Conservation (phyloP, 1,140 invertebrate species). For the Calosoma granatense region DNA sequence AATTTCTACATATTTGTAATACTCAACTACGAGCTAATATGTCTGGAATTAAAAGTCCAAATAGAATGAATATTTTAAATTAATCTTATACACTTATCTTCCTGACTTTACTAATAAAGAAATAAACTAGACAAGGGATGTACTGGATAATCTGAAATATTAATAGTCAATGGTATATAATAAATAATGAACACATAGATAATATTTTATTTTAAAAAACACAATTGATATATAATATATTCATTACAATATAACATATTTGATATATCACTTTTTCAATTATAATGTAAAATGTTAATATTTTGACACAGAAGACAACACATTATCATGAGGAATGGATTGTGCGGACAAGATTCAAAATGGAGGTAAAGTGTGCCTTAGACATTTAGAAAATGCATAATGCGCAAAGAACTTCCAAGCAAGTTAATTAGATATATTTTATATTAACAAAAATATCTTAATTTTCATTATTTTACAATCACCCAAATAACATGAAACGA, state of each 20-base stretch:
- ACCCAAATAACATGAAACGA: too few relatives aligned
- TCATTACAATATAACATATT: slow-evolving; percentile 5
- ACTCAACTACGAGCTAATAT: too few relatives aligned
- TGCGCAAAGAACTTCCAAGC: neutral
- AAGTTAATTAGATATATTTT: too few relatives aligned
- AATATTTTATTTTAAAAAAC: neutral
- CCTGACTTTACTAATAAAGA: too few relatives aligned
- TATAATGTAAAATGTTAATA: slow-evolving; percentile 6
- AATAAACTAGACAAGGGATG: too few relatives aligned
- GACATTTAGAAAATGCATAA: neutral
- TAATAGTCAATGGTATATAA: neutral
- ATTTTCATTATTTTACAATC: too few relatives aligned
- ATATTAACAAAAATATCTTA: too few relatives aligned
- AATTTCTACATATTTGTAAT: too few relatives aligned
- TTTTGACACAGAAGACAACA: slow-evolving; percentile 7
- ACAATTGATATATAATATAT: slow-evolving; percentile 2
- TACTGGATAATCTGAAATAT: too few relatives aligned
- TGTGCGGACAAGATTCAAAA: neutral
- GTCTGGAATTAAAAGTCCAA: too few relatives aligned
- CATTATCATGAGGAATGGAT: neutral
- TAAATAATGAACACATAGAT: neutral
- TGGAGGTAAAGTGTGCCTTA: slow-evolving; percentile 1
- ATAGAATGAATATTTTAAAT: too few relatives aligned
- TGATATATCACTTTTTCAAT: neutral
- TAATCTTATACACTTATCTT: too few relatives aligned